Evolutionary conservation across 2,888 invertebrate genomes (phyloP), one percentile per base, ranked within the genome.

Genomic region (Corbicula japonica): DNA sequence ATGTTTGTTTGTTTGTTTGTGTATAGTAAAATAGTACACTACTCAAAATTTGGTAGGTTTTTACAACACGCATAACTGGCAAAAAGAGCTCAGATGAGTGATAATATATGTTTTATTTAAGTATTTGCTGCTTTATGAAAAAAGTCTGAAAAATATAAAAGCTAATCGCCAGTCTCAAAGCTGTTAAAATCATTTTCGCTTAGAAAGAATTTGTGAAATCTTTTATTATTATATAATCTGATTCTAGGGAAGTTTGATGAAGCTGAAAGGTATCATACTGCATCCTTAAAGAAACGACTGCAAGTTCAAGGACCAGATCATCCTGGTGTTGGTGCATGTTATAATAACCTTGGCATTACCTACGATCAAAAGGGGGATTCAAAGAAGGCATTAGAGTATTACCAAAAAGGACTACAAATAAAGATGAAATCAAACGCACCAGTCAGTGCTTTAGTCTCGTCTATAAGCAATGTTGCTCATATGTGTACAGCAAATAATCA

Each of bases 331-430:
- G 86, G 85, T 0, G 68, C 81, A 1, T 68, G 76, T 15, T 75
- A 81, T 41, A 87, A 88, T 69, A 89, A 89, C 76, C 78, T 87
- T 21, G 89, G 87, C n/a, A 62, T 88, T 2, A 69, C 86, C 44
- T 86, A 86, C 50, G 80, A 82, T 32, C 81, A 83, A 50, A 82
- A 58, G 38, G 83, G 85, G n/a, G 84, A 87, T 23, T 44, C 60
- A 18, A 72, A 78, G 5, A 85, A 80, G 23, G 87, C 88, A 8
- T 50, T 78, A 2, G 38, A 85, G 34, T 86, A 85, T 65, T 88
- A 75, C 62, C 52, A 63, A 56, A 61, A 78, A 46, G 86, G 86
- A 15, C 72, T 85, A 2, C 75, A 83, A 18, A 69, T 85, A 12
- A 87, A 86, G 63, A 28, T 56, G 15, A 65, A 68, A 41, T 70